These are phyloP conservation scores for Grammomys dolichurus DNA, from an alignment of 2,113 vertebrate genomes.

Conservation along the genomic window DNA sequence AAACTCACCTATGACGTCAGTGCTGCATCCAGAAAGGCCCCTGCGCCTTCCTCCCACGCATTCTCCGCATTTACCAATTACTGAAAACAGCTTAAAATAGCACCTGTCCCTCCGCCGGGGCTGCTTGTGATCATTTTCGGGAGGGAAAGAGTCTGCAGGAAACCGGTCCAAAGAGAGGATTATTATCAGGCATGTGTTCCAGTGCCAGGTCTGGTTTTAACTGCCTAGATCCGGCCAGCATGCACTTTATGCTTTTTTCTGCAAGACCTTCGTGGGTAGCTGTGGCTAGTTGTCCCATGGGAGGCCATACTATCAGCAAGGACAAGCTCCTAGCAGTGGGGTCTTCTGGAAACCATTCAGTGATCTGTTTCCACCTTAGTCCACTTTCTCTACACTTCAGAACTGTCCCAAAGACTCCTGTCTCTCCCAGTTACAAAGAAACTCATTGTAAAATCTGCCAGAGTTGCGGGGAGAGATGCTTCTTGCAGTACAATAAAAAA, in stretches of 20 bases:
- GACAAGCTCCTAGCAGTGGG: background rate
- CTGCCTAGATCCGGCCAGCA: background rate
- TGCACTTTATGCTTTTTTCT: background rate
- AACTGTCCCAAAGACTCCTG: background rate
- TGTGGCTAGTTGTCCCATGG: background rate
- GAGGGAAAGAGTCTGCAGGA: constrained; percentile 60
- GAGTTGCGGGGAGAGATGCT: background rate
- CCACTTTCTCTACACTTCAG: background rate
- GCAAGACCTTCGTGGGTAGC: background rate
- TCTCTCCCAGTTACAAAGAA: background rate
- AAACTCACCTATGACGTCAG: constrained; percentile 51
- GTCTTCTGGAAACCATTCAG: background rate
- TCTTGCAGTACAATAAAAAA: background rate
- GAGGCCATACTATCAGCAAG: background rate
- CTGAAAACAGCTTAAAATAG: constrained; percentile 82
- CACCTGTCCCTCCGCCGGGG: constrained; percentile 68
- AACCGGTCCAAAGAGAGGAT: constrained; percentile 71
- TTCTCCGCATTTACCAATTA: constrained; percentile 79
- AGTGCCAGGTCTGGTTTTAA: constrained; percentile 71
- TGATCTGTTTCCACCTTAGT: background rate
- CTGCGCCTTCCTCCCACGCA: constrained; percentile 60
- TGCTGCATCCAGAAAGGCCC: background rate
- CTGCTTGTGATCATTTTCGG: constrained; percentile 68
- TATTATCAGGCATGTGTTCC: constrained; percentile 54
- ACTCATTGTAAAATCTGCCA: background rate